phyloP scores from a whole-genome alignment of 1,140 invertebrate species.

The Drosophila prosaltans region DNA sequence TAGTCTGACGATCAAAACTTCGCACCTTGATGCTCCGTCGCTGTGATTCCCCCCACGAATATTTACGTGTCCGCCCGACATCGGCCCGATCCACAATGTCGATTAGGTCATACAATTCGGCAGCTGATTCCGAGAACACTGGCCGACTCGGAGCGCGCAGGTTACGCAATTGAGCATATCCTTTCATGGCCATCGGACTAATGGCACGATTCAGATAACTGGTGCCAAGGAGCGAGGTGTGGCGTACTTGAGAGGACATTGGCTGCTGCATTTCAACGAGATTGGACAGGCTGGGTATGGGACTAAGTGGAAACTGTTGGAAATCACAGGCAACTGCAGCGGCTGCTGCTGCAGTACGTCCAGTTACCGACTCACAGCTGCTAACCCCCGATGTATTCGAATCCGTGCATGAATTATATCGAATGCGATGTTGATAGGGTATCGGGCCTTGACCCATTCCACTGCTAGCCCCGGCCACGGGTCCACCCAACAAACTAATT shows the following conservation, averaged over 20 bases:
- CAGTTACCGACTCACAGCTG: slow-evolving; percentile 89
- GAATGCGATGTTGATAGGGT: slow-evolving; percentile 66
- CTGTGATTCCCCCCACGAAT: slow-evolving; percentile 65
- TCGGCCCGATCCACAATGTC: slow-evolving; percentile 65
- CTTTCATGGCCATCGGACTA: slow-evolving; percentile 89
- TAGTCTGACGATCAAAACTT: slow-evolving; percentile 71
- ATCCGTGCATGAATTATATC: slow-evolving; percentile 86
- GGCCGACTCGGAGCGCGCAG: slow-evolving; percentile 88
- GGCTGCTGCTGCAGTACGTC: slow-evolving; percentile 67
- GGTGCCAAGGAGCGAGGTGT: slow-evolving; percentile 59
- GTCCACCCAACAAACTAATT: slow-evolving; percentile 58
- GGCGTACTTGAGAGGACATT: slow-evolving; percentile 48
- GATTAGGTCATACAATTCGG: slow-evolving; percentile 72
- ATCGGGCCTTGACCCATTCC: slow-evolving; percentile 17
- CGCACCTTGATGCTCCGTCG: slow-evolving; percentile 64
- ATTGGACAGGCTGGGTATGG: slow-evolving; percentile 91
- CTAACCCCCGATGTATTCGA: slow-evolving; percentile 91
- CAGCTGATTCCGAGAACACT: slow-evolving; percentile 69
- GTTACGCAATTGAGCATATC: slow-evolving; percentile 91
- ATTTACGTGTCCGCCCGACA: slow-evolving; percentile 54
- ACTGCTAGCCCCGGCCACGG: slow-evolving; percentile 9
- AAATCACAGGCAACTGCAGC: slow-evolving; percentile 84
- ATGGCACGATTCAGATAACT: slow-evolving; percentile 53
- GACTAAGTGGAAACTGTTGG: slow-evolving; percentile 89
- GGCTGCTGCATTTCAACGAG: slow-evolving; percentile 82